A percentile compares a stretch with the other conserved stretches of the same genome.
These are phyloP conservation scores for Chondrosia reniformis DNA, from an alignment of 37 sponge, comb jelly and placozoan genomes.

Conservation along the genomic window DNA sequence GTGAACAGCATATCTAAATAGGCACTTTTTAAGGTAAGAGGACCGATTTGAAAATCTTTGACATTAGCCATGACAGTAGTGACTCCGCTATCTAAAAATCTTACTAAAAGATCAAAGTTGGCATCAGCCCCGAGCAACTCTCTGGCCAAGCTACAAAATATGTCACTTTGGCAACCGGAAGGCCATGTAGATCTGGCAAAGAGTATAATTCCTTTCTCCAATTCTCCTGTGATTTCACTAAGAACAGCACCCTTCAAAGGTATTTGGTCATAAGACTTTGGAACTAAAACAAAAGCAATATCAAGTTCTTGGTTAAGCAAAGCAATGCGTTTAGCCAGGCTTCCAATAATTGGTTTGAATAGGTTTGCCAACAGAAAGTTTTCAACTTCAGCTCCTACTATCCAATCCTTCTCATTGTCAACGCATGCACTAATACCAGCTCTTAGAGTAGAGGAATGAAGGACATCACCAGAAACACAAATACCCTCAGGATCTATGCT, in stretches of 20 bases:
- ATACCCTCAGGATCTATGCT: not conserved
- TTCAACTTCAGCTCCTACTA: constrained; percentile 8
- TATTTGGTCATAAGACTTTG: not conserved
- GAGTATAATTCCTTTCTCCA: not conserved
- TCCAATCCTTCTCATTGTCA: not conserved
- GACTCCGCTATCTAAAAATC: not conserved
- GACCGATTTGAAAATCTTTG: not conserved
- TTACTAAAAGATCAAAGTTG: not conserved
- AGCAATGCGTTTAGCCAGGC: not conserved
- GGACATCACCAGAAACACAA: constrained; percentile 11
- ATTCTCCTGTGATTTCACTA: too few species aligned
- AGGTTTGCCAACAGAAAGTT: not conserved
- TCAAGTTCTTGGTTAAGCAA: constrained; percentile 12
- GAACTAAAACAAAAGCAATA: constrained; percentile 3
- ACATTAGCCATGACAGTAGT: not conserved
- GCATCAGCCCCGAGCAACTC: constrained; percentile 22
- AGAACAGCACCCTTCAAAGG: not conserved
- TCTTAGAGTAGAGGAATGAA: not conserved
- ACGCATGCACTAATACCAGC: constrained; percentile 4
- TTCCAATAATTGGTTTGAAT: not conserved
- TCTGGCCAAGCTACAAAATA: constrained; percentile 16
- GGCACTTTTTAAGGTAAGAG: constrained; percentile 6
- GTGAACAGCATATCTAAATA: constrained; percentile 4
- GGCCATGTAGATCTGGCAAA: not conserved
- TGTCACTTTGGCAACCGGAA: not conserved